phyloP scores from a whole-genome alignment of 2,888 invertebrate species.

The Drosophila paracracens region DNA sequence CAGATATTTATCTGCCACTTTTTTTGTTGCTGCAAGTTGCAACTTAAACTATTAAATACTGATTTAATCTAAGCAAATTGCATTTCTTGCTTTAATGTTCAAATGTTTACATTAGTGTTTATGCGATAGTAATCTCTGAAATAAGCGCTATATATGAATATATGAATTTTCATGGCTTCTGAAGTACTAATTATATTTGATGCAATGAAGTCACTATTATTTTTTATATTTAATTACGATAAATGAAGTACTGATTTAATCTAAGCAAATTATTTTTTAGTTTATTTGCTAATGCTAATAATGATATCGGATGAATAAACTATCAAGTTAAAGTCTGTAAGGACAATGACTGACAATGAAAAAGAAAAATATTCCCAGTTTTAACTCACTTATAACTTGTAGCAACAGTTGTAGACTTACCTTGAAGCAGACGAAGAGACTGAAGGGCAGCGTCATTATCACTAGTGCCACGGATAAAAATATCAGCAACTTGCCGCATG shows the following conservation, averaged over 20 bases:
- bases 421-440: slow-evolving; percentile 96
- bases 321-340: background rate
- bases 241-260: background rate
- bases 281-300: background rate
- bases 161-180: background rate
- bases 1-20: background rate
- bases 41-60: background rate
- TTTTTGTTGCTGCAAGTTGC: background rate
- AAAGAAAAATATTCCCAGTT: no score
- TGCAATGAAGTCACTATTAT: background rate
- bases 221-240: background rate
- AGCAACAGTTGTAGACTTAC: slow-evolving; percentile 87
- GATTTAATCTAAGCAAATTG: background rate
- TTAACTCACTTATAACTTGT: background rate
- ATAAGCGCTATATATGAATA: background rate
- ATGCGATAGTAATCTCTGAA: background rate
- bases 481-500: slow-evolving; percentile 93
- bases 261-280: background rate
- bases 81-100: background rate
- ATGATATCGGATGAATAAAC: background rate
- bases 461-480: slow-evolving; percentile 93
- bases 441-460: slow-evolving; percentile 94
- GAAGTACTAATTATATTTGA: background rate
- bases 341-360: background rate
- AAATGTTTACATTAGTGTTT: background rate